Evolutionary conservation across 1,140 invertebrate genomes (phyloP), one percentile per base, ranked within the genome.

Genomic region (Lanistes nyassanus): DNA sequence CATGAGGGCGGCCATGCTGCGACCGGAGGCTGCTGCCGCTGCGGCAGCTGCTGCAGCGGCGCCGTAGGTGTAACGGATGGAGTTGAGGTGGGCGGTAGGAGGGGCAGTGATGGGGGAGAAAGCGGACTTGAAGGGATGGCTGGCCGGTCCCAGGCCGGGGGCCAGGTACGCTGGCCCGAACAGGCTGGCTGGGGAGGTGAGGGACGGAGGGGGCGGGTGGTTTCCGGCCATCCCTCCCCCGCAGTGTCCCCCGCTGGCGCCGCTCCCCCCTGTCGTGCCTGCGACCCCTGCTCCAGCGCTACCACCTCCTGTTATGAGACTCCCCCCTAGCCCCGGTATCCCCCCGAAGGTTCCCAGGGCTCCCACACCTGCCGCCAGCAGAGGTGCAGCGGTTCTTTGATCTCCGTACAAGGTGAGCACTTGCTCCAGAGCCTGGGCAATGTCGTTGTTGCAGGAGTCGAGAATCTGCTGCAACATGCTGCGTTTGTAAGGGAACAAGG

Each of bases 391-490:
- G n/a, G n/a, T 7, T 26, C 58, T 60, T 23, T 60, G 58, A 47
- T 47, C 42, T 0, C 42, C 31, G 73, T 86, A 81, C 56, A 80
- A 82, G 68, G 80, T 83, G 58, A 86, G 80, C 13, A 87, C 77
- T 56, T 94, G 92, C 85, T 98, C 96, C 92, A 98, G 97, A 1
- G 96, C 95, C 80, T 95, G 94, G 0, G 97, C 92, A 0, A 97
- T 94, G 85, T 97, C 95, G 0, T 96, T 95, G 90, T 89, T 93
- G 90, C 90, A 92, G 75, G 92, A 90, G 71, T 92, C 91, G 3
- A 97, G 90, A 64, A 95, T 92, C 9, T 93, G 92, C 86, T 97
- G 95, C 1, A 97, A 94, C 77, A 97, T 94, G 34, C 92, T 92
- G 37, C 95, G 91, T 80, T 95, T 93, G 78, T 93, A 93, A 0